Evolutionary conservation across 2,113 vertebrate genomes (phyloP).

Genomic region (Leptodactylus fuscus): DNA sequence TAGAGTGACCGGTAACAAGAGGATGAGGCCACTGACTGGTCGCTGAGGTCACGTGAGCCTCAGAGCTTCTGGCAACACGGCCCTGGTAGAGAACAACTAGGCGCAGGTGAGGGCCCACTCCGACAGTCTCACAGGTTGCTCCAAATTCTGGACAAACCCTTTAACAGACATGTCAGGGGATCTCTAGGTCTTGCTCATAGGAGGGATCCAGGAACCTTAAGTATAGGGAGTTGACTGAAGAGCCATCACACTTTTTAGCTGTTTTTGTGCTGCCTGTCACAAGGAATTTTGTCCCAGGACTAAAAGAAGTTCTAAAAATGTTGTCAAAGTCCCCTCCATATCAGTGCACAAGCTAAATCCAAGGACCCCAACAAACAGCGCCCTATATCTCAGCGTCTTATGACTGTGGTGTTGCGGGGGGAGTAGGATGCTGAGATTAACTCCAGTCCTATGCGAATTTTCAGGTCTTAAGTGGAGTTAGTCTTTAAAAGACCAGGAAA

Average conservation of each 20-base stretch:
- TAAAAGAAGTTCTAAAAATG: neutral
- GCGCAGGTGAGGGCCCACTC: too few species aligned
- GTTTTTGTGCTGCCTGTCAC: too few species aligned
- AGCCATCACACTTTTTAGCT: neutral
- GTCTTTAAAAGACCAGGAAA: slow-evolving; percentile 4
- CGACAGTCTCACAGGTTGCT: too few species aligned
- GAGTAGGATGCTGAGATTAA: neutral
- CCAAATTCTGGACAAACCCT: too few species aligned
- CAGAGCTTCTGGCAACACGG: too few species aligned
- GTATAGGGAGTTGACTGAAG: neutral
- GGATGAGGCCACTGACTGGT: too few species aligned
- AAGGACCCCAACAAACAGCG: neutral
- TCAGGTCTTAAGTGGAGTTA: neutral
- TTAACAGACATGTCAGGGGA: neutral
- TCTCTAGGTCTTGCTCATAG: neutral
- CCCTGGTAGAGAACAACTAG: too few species aligned
- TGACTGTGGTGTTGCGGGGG: too few species aligned
- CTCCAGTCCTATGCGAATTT: neutral
- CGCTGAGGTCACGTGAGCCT: too few species aligned
- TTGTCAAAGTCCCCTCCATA: neutral
- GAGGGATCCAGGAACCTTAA: neutral
- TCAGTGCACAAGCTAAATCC: neutral
- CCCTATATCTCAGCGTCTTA: neutral
- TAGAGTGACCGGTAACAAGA: too few species aligned
- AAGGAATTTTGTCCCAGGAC: too few species aligned